A percentile compares a stretch with the other conserved stretches of the same genome.
phyloP scores from a whole-genome alignment of 2,797 vertebrate species.

The Danio aesculapii region DNA sequence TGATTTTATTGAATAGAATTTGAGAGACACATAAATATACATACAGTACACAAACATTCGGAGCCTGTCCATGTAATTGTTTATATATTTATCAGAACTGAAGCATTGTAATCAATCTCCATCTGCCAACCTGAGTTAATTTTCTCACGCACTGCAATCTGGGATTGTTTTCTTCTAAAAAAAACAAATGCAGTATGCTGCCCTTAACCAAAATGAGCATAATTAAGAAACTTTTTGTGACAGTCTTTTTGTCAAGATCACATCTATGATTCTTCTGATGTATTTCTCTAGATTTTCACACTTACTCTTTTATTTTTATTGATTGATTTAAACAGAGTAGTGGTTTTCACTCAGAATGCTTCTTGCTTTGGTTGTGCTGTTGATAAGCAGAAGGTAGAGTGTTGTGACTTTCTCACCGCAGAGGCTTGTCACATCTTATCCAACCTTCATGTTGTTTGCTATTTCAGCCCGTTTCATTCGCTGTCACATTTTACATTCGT shows the following conservation, averaged over 20 bases:
- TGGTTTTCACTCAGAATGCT: neutral
- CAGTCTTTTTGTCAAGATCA: neutral
- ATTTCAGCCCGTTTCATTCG: conserved; percentile 50
- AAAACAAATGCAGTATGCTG: neutral
- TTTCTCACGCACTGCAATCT: neutral
- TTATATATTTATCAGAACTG: neutral
- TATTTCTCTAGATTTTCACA: neutral
- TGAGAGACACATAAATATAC: neutral
- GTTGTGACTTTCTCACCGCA: conserved; percentile 30
- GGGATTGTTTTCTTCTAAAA: neutral
- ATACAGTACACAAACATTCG: neutral
- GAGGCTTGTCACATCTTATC: conserved; percentile 51
- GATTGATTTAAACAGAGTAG: neutral
- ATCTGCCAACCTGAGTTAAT: neutral
- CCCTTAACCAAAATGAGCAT: neutral
- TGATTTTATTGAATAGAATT: neutral
- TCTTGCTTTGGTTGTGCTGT: conserved; percentile 5
- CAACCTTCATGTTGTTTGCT: conserved; percentile 47
- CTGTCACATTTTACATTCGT: conserved; percentile 56
- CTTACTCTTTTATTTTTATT: neutral
- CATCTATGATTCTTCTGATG: neutral
- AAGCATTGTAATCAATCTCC: neutral
- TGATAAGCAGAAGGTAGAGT: conserved; percentile 29
- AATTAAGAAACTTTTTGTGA: neutral
- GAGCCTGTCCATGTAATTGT: neutral